Conservation (phyloP, 1,140 invertebrate species). For the Drosophila mojavensis region DNA sequence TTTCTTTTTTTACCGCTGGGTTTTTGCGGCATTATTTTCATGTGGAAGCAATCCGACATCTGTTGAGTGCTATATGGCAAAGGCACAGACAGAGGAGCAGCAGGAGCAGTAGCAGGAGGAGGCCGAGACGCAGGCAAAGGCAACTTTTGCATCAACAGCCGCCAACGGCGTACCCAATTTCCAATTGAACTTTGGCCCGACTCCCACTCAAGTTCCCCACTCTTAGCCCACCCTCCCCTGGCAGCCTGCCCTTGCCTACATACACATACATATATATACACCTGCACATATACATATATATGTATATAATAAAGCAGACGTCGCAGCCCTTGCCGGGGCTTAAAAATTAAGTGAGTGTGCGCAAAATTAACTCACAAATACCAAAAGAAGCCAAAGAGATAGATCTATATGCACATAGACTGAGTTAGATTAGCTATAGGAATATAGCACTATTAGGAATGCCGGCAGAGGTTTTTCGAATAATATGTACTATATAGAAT, state of each 20-base stretch:
- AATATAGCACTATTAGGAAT: no score
- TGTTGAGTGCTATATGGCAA: slow-evolving; percentile 50
- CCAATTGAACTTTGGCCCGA: slow-evolving; percentile 39
- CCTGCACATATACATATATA: neutral
- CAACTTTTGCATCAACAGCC: slow-evolving; percentile 29
- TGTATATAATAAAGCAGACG: slow-evolving; percentile 19
- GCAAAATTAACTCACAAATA: slow-evolving; percentile 11
- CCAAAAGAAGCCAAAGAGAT: neutral
- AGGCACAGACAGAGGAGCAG: neutral
- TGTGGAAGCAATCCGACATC: slow-evolving; percentile 49
- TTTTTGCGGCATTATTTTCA: slow-evolving; percentile 20
- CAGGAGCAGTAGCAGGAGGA: neutral
- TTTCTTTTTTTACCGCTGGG: slow-evolving; percentile 5
- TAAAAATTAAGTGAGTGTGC: slow-evolving; percentile 32
- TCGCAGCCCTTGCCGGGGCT: slow-evolving; percentile 4
- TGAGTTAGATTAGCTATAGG: no score
- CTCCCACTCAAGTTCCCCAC: neutral
- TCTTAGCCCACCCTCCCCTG: neutral
- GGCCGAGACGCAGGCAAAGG: neutral
- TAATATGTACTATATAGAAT: no score
- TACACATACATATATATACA: neutral
- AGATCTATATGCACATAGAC: neutral
- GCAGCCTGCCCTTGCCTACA: neutral
- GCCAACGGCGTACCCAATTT: slow-evolving; percentile 31
- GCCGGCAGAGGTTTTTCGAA: no score